Evolutionary conservation across 2,888 invertebrate genomes (phyloP).

Genomic region (Phytoseiulus persimilis): DNA sequence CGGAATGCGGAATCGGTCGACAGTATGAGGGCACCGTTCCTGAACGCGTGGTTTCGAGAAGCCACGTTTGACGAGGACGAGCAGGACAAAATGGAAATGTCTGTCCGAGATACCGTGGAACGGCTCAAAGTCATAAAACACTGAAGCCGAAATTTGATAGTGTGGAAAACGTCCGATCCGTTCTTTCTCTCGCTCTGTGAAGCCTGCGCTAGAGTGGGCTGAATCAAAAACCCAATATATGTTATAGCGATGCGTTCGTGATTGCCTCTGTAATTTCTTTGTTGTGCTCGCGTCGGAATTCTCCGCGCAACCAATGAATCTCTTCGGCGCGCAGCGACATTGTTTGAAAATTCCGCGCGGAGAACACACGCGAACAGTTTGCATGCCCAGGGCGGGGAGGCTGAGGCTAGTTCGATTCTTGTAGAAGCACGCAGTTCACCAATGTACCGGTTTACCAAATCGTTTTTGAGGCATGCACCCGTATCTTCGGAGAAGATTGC

Average conservation of each 20-base stretch:
- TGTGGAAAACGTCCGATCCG: not conserved
- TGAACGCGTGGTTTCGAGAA: not conserved
- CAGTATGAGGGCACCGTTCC: not conserved
- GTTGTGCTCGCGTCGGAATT: not conserved
- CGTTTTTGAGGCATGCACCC: not conserved
- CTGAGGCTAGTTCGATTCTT: not conserved
- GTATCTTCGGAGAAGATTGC: not conserved
- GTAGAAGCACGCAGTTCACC: not conserved
- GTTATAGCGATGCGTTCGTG: not conserved
- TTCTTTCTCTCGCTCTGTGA: too few species aligned
- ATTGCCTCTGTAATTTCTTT: not conserved
- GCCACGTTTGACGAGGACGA: not conserved
- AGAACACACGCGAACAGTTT: not conserved
- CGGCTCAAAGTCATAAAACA: not conserved
- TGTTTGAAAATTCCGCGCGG: not conserved
- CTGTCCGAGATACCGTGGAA: not conserved
- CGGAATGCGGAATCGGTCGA: not conserved
- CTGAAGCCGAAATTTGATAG: not conserved
- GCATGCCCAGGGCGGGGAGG: not conserved
- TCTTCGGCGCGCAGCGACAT: not conserved
- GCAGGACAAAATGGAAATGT: not conserved
- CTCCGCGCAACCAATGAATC: too few species aligned
- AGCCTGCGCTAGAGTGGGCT: not conserved
- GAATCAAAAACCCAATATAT: not conserved
- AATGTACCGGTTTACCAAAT: not conserved